Evolutionary conservation across 2,113 vertebrate genomes (phyloP).

Genomic region (Serinus canaria): DNA sequence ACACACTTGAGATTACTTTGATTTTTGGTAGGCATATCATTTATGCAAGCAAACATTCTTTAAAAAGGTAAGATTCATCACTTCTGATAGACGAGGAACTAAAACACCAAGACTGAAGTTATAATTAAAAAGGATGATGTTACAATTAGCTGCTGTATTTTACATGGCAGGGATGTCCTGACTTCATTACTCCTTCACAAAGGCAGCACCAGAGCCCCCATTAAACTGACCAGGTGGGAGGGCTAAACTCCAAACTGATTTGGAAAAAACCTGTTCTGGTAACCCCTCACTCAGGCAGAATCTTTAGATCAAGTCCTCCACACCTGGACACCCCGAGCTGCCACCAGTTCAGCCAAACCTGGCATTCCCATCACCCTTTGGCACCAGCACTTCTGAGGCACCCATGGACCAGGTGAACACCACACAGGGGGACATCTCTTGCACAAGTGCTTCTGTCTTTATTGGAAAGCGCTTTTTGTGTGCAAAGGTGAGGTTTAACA

Average conservation of each 20-base stretch:
- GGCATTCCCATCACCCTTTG: rapidly evolving
- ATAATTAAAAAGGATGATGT: background rate
- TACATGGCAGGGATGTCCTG: rapidly evolving
- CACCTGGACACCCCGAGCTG: background rate
- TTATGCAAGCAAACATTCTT: background rate
- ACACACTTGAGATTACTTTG: conserved; percentile 3
- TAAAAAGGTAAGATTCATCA: background rate
- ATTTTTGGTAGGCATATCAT: background rate
- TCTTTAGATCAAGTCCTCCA: background rate
- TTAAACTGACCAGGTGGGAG: rapidly evolving
- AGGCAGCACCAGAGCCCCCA: background rate
- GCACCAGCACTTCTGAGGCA: background rate
- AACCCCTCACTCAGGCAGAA: background rate
- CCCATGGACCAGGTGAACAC: background rate
- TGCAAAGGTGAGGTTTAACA: background rate
- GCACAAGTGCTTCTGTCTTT: background rate
- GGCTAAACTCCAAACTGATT: background rate
- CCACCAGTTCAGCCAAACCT: background rate
- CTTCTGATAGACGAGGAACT: background rate
- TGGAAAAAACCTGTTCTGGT: rapidly evolving
- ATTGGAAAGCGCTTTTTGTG: background rate
- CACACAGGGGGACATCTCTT: background rate
- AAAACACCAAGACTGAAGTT: background rate
- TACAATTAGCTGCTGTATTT: background rate
- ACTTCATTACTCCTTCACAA: background rate